These are phyloP conservation scores for Pagetopsis macropterus DNA, from an alignment of 2,797 vertebrate genomes.

Conservation along the genomic window DNA sequence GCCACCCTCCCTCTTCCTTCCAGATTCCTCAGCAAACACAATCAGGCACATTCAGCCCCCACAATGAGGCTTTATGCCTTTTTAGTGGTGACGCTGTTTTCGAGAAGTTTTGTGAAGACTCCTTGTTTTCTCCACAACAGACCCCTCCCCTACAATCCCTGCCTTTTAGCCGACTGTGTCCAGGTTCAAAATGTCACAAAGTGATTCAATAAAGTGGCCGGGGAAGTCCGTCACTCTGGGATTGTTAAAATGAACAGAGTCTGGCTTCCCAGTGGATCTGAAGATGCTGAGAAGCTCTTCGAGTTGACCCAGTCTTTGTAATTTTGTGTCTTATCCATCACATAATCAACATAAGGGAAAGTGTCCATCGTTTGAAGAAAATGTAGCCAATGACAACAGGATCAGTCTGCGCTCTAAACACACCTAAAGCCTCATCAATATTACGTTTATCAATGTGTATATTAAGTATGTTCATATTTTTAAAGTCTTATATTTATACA, in stretches of 20 bases:
- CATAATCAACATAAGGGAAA: too few species aligned
- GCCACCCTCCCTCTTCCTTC: constrained; percentile 64
- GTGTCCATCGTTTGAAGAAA: background rate
- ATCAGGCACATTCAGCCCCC: constrained; percentile 74
- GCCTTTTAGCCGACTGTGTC: constrained; percentile 28
- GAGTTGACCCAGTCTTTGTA: too few species aligned
- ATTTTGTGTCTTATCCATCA: too few species aligned
- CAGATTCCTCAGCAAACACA: constrained; percentile 71
- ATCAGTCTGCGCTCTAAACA: background rate
- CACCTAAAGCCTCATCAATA: background rate
- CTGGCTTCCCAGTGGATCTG: constrained; percentile 23
- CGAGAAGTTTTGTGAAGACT: constrained; percentile 70
- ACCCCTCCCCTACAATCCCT: background rate
- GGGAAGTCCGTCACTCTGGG: constrained; percentile 32
- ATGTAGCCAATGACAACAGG: background rate
- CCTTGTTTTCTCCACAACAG: constrained; percentile 65
- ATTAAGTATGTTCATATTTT: background rate
- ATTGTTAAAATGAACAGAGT: constrained; percentile 16
- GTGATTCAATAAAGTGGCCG: constrained; percentile 58
- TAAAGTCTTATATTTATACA: background rate
- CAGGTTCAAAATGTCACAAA: constrained; percentile 71
- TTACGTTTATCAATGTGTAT: background rate
- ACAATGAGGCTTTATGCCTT: constrained; percentile 80
- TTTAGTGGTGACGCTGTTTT: constrained; percentile 65
- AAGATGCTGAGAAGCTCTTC: constrained; percentile 12